Evolutionary conservation across 2,888 invertebrate genomes (phyloP), one percentile per base, ranked within the genome.

Genomic region (Teleogryllus oceanicus): DNA sequence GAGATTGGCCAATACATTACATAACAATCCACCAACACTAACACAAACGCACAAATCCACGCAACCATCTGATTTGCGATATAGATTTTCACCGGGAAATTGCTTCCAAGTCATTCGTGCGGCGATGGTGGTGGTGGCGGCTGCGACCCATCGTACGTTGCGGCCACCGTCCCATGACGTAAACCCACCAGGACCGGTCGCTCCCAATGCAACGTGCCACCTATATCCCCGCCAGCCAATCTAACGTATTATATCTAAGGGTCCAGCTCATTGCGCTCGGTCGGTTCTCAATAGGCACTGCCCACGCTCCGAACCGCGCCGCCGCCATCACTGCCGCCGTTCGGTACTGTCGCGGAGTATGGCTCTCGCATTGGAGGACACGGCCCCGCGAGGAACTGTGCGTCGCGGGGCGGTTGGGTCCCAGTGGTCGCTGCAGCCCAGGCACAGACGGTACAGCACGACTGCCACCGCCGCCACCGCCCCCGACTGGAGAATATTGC

Each of bases 201-300:
- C 16, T 62, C n/a, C 62, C 16, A 62, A 62, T 62, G 62, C 16
- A 62, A 18, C 62, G 62, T n/a, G 13, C 62, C 62, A 18, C 62
- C 62, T 62, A 62, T 16, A 18, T 62, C 62, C 62, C 13, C 62
- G n/a, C 4, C 13, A 62, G 62, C 62, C 62, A 62, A 62, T 62
- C 62, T 62, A 62, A 62, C n/a, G 62, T 62, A 62, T 62, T 62
- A 62, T 62, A 62, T 62, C 62, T 62, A n/a, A 62, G 62, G n/a
- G 62, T 62, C 62, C 62, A 62, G 16, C 62, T 62, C 62, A 62
- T 62, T 62, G 62, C 62, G 62, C 13, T 5, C 62, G 62, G 62
- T n/a, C 8, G 13, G 62, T 62, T 18, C 62, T 62, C 62, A 62
- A 62, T 62, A 62, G 62, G 16, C 62, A 62, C 62, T 18, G n/a